These are phyloP conservation scores for Trachelus troglodyta DNA, from an alignment of 2,888 invertebrate genomes.

Conservation along the genomic window DNA sequence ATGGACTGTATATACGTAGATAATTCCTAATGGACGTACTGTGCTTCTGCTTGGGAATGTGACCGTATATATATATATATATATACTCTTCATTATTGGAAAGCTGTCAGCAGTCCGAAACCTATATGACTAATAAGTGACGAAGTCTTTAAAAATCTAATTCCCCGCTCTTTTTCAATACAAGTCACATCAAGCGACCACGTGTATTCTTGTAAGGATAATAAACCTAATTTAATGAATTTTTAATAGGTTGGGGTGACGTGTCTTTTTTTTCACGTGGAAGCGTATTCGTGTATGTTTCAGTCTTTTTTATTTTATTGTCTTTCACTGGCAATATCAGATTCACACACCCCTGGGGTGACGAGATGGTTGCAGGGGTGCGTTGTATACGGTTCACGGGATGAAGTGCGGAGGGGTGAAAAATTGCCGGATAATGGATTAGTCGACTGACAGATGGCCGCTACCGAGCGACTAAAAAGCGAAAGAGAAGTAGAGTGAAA, in stretches of 20 bases:
- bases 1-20: background rate
- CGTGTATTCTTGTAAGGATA: background rate
- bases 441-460: slow-evolving; percentile 35
- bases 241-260: background rate
- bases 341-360: background rate
- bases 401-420: slow-evolving; percentile 28
- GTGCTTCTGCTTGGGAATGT: background rate
- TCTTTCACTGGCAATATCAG: background rate
- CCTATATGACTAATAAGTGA: background rate
- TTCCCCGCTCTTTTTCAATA: background rate
- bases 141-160: background rate
- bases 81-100: too few species aligned
- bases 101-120: too few species aligned
- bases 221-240: background rate
- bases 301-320: background rate
- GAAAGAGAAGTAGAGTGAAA: background rate
- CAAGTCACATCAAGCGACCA: background rate
- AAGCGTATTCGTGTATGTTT: background rate
- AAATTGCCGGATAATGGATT: slow-evolving; percentile 38
- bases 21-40: background rate
- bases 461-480: slow-evolving; percentile 10
- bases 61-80: background rate
- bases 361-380: background rate
- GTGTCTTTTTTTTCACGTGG: background rate
- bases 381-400: background rate